A percentile compares a stretch with the other conserved stretches of the same genome.
Evolutionary conservation across 2,113 vertebrate genomes (phyloP).

Genomic region (Prionailurus bengalensis): DNA sequence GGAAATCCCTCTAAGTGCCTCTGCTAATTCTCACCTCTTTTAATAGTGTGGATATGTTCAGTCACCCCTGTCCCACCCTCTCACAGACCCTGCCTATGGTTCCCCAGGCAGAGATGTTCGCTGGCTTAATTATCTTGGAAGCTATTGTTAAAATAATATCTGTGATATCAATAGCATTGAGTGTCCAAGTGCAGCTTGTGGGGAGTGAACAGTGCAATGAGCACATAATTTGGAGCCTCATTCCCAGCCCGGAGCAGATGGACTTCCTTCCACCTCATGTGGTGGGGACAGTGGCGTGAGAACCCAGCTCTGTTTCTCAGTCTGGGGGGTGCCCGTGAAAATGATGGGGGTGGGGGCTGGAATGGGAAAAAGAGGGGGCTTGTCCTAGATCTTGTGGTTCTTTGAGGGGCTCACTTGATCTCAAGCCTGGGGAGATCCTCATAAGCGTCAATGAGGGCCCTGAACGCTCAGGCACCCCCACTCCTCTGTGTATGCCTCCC

Average conservation of each 20-base stretch:
- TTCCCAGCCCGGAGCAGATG: neutral
- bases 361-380: too few species aligned
- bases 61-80: slow-evolving; percentile 73
- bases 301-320: neutral
- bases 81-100: slow-evolving; percentile 41
- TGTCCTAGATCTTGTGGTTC: neutral
- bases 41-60: slow-evolving; percentile 75
- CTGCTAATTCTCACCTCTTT: slow-evolving; percentile 78
- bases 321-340: too few species aligned
- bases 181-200: slow-evolving; percentile 22
- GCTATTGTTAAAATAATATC: slow-evolving; percentile 82
- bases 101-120: slow-evolving; percentile 77
- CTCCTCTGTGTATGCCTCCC: neutral
- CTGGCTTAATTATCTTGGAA: slow-evolving; percentile 66
- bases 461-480: neutral
- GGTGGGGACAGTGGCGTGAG: rapidly evolving
- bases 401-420: neutral
- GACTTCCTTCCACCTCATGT: neutral
- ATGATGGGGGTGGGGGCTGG: too few species aligned
- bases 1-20: slow-evolving; percentile 75
- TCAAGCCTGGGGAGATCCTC: neutral
- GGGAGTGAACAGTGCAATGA: neutral
- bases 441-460: rapidly evolving
- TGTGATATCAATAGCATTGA: slow-evolving; percentile 47
- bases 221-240: neutral